Evolutionary conservation across 2,888 invertebrate species (phyloP), one percentile per base, ranked within the genome.

Genomic region (Campoplex capitator): DNA sequence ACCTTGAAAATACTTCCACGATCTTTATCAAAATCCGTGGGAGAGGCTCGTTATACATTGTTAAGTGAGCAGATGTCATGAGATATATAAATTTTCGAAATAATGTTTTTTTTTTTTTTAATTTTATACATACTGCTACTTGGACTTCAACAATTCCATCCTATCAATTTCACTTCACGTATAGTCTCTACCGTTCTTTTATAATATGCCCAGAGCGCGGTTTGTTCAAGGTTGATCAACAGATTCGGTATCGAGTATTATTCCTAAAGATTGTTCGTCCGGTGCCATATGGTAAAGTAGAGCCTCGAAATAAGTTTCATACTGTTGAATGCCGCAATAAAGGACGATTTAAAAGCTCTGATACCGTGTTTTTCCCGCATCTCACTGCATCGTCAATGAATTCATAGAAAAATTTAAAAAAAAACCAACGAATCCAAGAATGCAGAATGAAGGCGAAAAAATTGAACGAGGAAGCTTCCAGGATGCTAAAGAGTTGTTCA

Each of bases 401-500:
- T 62, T 32, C 13, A 62, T 16, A 16, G 13, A 32, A 16, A 42
- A 42, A 8, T 42, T 13, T 0, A 28, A 58, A 32, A 6, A 32
- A 23, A 13, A 9, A 11, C 16, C 28, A 13, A 13, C 28, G 28
- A 32, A 16, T 3, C 13, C 7, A 1, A 1, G 2, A 58, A 70
- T 38, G 32, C 23, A 2, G 28, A 42, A 68, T 35, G 16, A 3
- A n/a, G 45, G 45, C n/a, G 23, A 84, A 78, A 0, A 45, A 62
- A 48, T 23, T 28, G 8, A 45, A n/a, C 42, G n/a, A 23, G 23
- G 28, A 71, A 54, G 65, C 71, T 68, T 78, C 75, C 45, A 42
- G 81, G n/a, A 78, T 62, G n/a, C 18, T 54, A 48, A 62, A 62
- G 67, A 28, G 18, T 73, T 68, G 18, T 32, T 28, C 45, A 73